These are phyloP conservation scores for Aphis craccivora DNA, from an alignment of 1,140 invertebrate genomes.

Conservation along the genomic window DNA sequence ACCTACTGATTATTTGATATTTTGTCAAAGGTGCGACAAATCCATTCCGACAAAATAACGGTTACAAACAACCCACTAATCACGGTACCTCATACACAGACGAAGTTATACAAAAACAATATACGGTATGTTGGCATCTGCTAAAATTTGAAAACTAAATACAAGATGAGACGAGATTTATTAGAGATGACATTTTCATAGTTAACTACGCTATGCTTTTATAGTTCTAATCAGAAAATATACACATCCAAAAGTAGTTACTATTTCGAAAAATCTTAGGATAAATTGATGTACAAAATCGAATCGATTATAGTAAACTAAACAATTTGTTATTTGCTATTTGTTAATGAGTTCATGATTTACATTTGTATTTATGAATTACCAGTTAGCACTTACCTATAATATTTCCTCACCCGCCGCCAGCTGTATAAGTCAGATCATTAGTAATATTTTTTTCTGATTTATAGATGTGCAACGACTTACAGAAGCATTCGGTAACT, in stretches of 20 bases:
- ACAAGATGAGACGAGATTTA: neutral
- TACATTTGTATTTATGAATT: neutral
- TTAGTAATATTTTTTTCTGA: neutral
- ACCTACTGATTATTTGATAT: neutral
- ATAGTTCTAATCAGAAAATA: neutral
- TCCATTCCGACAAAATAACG: conserved; percentile 52
- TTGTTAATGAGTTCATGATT: neutral
- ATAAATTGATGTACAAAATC: neutral
- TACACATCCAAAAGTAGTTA: neutral
- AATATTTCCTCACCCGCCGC: neutral
- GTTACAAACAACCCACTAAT: conserved; percentile 34
- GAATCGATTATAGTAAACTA: neutral
- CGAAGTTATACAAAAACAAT: conserved; percentile 48
- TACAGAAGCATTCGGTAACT: conserved; percentile 40
- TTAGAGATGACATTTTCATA: neutral
- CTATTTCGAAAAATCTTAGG: neutral
- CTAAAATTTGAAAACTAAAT: neutral
- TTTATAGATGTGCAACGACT: conserved; percentile 43
- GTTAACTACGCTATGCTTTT: neutral
- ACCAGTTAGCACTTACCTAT: neutral
- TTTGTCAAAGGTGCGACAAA: neutral
- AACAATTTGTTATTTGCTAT: neutral
- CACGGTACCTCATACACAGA: neutral
- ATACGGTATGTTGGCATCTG: neutral
- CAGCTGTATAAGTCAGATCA: neutral